Evolutionary conservation across 2,797 vertebrate genomes (phyloP), one percentile per base, ranked within the genome.

Genomic region (Hapalemur alaotrensis): DNA sequence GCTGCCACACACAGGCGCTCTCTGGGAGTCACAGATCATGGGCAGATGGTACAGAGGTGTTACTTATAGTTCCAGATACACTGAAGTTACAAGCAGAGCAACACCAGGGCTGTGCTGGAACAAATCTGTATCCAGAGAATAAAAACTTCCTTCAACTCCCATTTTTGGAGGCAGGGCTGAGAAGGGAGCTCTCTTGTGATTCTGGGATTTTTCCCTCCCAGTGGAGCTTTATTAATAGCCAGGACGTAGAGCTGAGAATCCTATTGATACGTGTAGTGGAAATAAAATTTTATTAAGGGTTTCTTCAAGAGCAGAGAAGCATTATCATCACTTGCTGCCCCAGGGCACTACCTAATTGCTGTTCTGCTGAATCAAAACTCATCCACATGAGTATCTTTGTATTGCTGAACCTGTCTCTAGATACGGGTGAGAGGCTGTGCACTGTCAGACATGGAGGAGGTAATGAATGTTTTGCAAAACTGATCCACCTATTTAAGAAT

Each of bases 361-460:
- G 22, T 70, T 92, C 57, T 88, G 11, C 38, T 78, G 8, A 82
- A 88, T 82, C 61, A 57, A 35, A 85, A 72, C 28, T 82, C 20
- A 17, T 22, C 30, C 35, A 57, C n/a, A 0, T 2, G 59, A 67
- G 7, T 8, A 38, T 0, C 9, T 6, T 0, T 35, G 11, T 13
- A 67, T 76, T 61, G 86, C 43, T 54, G 50, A 8, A 75, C 69
- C 25, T 79, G 79, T 43, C 88, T 84, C 67, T 30, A 0, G 18
- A 46, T 52, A 35, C 86, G 13, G 73, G 22, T 41, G 48, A 73
- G 50, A 82, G 28, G 25, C 22, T 61, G 38, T 28, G 4, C 18
- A 52, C 13, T 32, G 59, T 69, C 50, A 48, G 63, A 59, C 25
- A 41, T 4, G 1, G 4, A 82, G 20, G 23, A 54, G 63, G 46